Percentiles rank a stretch among this genome's conserved stretches.
These are phyloP conservation scores for Polypedilum vanderplanki DNA, from an alignment of 1,140 invertebrate genomes.

Conservation along the genomic window DNA sequence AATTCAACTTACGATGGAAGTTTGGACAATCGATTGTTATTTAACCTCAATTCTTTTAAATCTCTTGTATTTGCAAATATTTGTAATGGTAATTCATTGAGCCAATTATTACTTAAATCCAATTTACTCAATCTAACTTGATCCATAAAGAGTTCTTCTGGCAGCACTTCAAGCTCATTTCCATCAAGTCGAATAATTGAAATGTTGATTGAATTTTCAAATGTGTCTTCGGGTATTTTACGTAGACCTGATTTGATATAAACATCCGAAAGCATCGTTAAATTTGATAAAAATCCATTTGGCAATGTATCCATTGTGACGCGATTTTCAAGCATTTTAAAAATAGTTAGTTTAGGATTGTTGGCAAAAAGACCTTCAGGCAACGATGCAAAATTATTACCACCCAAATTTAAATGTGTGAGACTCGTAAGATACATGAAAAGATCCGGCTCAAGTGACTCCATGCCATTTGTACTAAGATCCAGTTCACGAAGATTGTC, in stretches of 20 bases:
- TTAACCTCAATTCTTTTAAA: conserved; percentile 49
- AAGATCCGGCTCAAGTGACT: conserved; percentile 48
- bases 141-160: conserved; percentile 50
- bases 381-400: conserved; percentile 52
- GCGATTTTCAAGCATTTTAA: conserved; percentile 51
- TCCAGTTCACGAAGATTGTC: conserved; percentile 52
- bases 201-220: conserved; percentile 49
- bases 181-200: conserved; percentile 49
- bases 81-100: conserved; percentile 48
- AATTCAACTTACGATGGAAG: conserved; percentile 47
- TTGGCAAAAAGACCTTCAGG: conserved; percentile 52
- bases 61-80: conserved; percentile 47
- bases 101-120: conserved; percentile 50
- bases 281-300: conserved; percentile 48
- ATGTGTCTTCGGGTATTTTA: conserved; percentile 49
- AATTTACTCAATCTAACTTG: conserved; percentile 49
- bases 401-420: conserved; percentile 51
- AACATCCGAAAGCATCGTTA: conserved; percentile 48
- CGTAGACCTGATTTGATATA: conserved; percentile 44
- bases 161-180: conserved; percentile 50
- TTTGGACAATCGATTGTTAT: conserved; percentile 48
- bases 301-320: conserved; percentile 50
- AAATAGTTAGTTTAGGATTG: conserved; percentile 47
- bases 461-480: conserved; percentile 54
- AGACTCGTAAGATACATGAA: conserved; percentile 53